These are phyloP conservation scores for Lamprologus ornatipinnis DNA, from an alignment of 2,113 vertebrate genomes.

Conservation along the genomic window DNA sequence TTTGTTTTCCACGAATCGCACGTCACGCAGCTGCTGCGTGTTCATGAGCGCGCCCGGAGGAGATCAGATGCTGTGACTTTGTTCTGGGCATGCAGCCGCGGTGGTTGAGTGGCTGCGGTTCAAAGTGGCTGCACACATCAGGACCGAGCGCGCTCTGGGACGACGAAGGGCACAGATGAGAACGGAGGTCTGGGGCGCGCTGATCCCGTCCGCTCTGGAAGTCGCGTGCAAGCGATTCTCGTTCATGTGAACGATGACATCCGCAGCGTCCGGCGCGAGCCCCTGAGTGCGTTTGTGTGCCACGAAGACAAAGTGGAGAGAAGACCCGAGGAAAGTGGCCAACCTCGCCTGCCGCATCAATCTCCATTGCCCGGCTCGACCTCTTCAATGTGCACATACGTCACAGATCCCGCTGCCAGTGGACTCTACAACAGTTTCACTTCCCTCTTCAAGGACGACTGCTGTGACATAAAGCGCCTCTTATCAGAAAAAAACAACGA, in stretches of 20 bases:
- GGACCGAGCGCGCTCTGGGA: slow-evolving; percentile 2
- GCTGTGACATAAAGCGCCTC: background rate
- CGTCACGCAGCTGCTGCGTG: background rate
- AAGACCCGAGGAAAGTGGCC: background rate
- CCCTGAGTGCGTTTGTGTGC: background rate
- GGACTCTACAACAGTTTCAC: background rate
- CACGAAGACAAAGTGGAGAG: background rate
- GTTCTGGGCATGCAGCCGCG: background rate
- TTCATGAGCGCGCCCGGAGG: background rate
- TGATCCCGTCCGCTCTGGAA: background rate
- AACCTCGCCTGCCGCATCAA: background rate
- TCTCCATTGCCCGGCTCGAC: slow-evolving; percentile 14
- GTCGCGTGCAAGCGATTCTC: background rate
- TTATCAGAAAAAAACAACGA: background rate
- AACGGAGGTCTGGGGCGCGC: slow-evolving; percentile 14
- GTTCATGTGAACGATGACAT: background rate
- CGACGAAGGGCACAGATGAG: slow-evolving; percentile 24
- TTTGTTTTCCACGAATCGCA: background rate
- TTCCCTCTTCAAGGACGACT: background rate
- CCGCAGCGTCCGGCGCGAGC: background rate
- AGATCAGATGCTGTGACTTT: background rate
- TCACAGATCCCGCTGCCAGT: background rate
- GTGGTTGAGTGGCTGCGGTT: background rate
- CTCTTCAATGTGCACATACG: background rate
- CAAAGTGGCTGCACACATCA: slow-evolving; percentile 50